These are phyloP conservation scores for Eilema sororculum DNA, from an alignment of 2,888 invertebrate genomes.

Conservation along the genomic window DNA sequence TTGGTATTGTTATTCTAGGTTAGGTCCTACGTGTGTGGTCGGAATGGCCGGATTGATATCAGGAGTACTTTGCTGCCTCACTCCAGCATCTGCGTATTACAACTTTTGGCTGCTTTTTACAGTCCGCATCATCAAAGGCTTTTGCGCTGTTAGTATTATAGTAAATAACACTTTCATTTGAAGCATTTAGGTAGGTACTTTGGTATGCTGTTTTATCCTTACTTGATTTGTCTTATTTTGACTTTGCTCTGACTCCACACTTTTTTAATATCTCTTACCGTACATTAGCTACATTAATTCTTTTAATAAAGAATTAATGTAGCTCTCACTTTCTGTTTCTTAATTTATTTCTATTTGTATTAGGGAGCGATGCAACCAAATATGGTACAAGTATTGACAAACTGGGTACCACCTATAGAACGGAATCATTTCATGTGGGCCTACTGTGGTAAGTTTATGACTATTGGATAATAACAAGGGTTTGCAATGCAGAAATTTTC, in stretches of 20 bases:
- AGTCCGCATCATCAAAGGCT: conserved; percentile 72
- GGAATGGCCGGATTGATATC: conserved; percentile 74
- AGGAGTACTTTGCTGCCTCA: conserved; percentile 72
- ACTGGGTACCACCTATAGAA: conserved; percentile 83
- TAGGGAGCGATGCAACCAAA: conserved; percentile 83
- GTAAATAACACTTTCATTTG: no score
- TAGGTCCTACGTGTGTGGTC: conserved; percentile 80
- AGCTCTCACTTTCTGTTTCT: background rate
- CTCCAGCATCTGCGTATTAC: conserved; percentile 73
- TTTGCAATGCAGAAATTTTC: background rate
- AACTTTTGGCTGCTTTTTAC: conserved; percentile 74
- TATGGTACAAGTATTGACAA: conserved; percentile 79
- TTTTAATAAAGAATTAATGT: background rate
- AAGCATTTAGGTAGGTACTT: background rate
- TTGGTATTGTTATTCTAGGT: conserved; percentile 50
- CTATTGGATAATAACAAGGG: no score
- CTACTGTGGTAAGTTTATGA: conserved; percentile 74
- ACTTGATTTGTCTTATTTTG: no score
- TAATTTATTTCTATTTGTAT: background rate
- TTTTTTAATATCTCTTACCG: no score
- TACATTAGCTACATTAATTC: no score
- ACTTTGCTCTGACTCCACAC: no score
- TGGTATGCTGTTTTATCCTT: background rate
- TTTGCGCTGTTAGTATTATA: conserved; percentile 75
- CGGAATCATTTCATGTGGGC: conserved; percentile 84